Evolutionary conservation across 2,888 invertebrate genomes (phyloP), one percentile per base, ranked within the genome.

Genomic region (Sipha maydis): DNA sequence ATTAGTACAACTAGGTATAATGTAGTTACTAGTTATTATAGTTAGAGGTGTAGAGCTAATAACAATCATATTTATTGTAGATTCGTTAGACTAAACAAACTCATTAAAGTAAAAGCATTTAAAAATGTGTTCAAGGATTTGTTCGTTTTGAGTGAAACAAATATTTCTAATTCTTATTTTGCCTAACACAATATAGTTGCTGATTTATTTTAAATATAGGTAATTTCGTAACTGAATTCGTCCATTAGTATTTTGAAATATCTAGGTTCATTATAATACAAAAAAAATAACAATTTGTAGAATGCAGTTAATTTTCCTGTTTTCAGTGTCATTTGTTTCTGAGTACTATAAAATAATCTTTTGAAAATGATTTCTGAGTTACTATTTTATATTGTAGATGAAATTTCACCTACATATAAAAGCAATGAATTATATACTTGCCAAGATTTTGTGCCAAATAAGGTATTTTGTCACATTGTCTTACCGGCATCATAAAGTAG

Each of bases 381-480:
- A 25, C 71, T 61, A 76, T 85, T 76, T 21, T 31, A 78, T 69
- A 34, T 48, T 85, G 69, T 48, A 34, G 34, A 85, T 78, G 19
- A n/a, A 85, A 85, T 85, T 85, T 85, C 85, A 85, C 85, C 34
- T 54, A 48, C 34, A 25, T 78, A 61, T 61, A 78, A 69, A 78
- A 69, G 25, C 9, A 54, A 34, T 69, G 21, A 69, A 78, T 84
- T 34, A 77, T 56, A 80, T 28, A 73, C 86, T 79, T 61, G 79
- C 86, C 86, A 80, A 86, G 78, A 73, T 73, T 61, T 80, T 48
- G 86, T 80, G 86, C 86, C 86, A 86, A 86, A 86, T 86, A 86
- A 71, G 86, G 86, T 41, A 73, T 73, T 86, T 86, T 56, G 21
- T 73, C 56, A 9, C 41, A 73, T 80, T 79, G 85, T 85, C 78